Evolutionary conservation across 2,113 vertebrate genomes (phyloP).

Genomic region (Plotosus lineatus): DNA sequence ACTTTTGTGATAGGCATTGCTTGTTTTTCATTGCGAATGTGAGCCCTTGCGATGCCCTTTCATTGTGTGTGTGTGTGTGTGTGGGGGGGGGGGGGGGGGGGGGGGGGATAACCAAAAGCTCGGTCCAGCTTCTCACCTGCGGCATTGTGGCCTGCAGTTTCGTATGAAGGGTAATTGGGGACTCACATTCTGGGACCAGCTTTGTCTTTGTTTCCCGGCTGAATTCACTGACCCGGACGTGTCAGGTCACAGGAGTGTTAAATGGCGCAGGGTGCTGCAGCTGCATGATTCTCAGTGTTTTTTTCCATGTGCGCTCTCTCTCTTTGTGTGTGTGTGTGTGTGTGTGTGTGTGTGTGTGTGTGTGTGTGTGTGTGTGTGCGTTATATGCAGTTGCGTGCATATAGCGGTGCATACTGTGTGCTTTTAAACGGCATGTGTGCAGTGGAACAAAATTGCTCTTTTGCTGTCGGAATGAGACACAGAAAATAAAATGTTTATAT

Average conservation of each 20-base stretch:
- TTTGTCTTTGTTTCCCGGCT: slow-evolving; percentile 64
- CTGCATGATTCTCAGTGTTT: slow-evolving; percentile 57
- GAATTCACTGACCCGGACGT: slow-evolving; percentile 70
- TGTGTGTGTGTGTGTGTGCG: slow-evolving; percentile 42
- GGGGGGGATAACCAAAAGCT: slow-evolving; percentile 48
- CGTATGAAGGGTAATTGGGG: slow-evolving; percentile 64
- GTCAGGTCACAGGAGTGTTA: slow-evolving; percentile 67
- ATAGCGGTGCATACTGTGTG: slow-evolving; percentile 22
- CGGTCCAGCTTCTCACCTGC: slow-evolving; percentile 71
- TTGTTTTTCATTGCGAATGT: slow-evolving; percentile 24
- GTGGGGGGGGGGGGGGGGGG: slow-evolving; percentile 56
- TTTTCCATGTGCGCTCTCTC: background rate
- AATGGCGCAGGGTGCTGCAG: slow-evolving; percentile 64
- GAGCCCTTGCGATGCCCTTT: slow-evolving; percentile 34
- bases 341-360: slow-evolving; percentile 29
- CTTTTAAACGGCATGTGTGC: slow-evolving; percentile 25
- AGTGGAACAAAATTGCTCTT: slow-evolving; percentile 6
- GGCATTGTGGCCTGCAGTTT: slow-evolving; percentile 59
- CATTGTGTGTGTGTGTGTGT: slow-evolving; percentile 25
- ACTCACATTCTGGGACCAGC: slow-evolving; percentile 64
- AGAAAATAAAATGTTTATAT: slow-evolving; percentile 15
- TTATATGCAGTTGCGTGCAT: slow-evolving; percentile 28
- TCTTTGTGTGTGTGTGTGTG: slow-evolving; percentile 44
- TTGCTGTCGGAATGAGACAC: background rate
- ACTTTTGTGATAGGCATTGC: background rate